phyloP scores from a whole-genome alignment of 2,113 vertebrate species.

The Clarias gariepinus region DNA sequence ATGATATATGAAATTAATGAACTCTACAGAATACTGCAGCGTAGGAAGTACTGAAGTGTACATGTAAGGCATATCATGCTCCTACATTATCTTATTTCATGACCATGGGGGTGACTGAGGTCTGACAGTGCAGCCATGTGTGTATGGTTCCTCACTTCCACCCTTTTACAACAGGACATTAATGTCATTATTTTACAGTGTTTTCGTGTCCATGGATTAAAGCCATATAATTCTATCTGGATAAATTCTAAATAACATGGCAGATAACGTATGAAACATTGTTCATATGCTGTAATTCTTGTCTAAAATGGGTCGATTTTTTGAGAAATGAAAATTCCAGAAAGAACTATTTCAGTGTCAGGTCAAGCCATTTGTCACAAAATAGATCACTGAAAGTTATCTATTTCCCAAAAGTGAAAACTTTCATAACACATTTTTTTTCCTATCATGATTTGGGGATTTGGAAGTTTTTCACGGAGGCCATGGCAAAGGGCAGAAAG shows the following conservation, averaged over 20 bases:
- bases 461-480: conserved; percentile 12
- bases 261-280: neutral
- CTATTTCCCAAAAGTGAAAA: conserved; percentile 4
- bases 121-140: neutral
- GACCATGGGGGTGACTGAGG: neutral
- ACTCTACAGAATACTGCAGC: neutral
- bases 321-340: neutral
- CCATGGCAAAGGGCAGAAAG: neutral
- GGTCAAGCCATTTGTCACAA: neutral
- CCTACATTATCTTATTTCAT: neutral
- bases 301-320: neutral
- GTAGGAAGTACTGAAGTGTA: neutral
- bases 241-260: neutral
- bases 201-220: neutral
- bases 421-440: conserved; percentile 1
- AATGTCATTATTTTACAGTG: neutral
- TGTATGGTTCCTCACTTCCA: neutral
- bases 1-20: neutral
- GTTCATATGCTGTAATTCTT: neutral
- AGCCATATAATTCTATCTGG: neutral
- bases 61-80: neutral
- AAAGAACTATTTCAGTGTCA: neutral
- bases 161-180: neutral
- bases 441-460: conserved; percentile 14
- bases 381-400: neutral